A percentile compares a stretch with the other conserved stretches of the same genome.
Conservation (phyloP, 2,888 invertebrate species). For the Lomographa bimaculata region DNA sequence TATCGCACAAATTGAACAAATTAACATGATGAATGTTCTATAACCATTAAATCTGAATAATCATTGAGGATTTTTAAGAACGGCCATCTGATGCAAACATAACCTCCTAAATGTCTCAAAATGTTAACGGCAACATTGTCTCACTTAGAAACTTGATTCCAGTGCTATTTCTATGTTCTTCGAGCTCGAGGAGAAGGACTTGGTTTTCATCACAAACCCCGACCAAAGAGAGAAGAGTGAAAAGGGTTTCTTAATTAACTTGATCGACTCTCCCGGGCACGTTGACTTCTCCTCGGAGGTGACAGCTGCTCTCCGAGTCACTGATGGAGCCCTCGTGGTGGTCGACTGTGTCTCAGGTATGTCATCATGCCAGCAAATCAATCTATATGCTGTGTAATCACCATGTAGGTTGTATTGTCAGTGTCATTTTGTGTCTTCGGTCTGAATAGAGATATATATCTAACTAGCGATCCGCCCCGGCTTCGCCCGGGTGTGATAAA, state of each 20-base stretch:
- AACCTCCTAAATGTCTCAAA: neutral
- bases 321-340: constrained; percentile 99
- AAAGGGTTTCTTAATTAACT: constrained; percentile 99
- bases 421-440: no score
- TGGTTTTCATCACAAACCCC: constrained; percentile 94
- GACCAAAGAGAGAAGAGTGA: constrained; percentile 96
- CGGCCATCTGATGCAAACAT: constrained; percentile 77
- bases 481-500: no score
- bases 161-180: constrained; percentile 99
- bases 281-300: constrained; percentile 99
- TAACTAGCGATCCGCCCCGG: no score
- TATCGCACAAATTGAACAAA: no score
- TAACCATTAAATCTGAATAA: constrained; percentile 68
- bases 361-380: no score
- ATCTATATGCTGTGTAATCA: no score
- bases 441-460: no score
- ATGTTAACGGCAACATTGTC: neutral
- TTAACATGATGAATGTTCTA: constrained; percentile 85
- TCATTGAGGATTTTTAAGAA: constrained; percentile 77
- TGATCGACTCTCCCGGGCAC: constrained; percentile 99
- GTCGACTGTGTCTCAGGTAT: constrained; percentile 99
- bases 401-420: no score
- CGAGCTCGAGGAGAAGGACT: constrained; percentile 97
- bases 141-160: constrained; percentile 30
- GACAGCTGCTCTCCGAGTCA: constrained; percentile 99